phyloP scores from a whole-genome alignment of 2,113 vertebrate species.

The Anhinga anhinga region DNA sequence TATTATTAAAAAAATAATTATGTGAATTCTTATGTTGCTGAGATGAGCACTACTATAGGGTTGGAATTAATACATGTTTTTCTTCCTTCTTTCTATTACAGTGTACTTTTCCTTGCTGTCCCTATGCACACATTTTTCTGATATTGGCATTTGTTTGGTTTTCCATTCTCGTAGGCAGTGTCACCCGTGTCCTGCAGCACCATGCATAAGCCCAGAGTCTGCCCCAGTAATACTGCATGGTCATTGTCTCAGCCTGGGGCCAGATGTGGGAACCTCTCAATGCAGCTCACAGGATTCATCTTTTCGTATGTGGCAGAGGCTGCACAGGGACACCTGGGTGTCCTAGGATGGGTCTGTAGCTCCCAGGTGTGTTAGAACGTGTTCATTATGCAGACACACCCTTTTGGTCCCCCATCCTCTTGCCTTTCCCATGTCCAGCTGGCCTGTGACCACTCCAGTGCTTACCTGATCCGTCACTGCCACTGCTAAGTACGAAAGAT shows the following conservation, averaged over 20 bases:
- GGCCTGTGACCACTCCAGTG: neutral
- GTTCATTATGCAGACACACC: neutral
- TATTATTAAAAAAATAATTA: slow-evolving; percentile 27
- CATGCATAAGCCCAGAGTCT: neutral
- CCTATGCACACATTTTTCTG: neutral
- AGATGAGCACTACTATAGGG: neutral
- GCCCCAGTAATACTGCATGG: no score
- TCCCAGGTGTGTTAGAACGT: neutral
- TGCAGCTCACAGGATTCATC: neutral
- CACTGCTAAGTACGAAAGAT: neutral
- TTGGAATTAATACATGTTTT: neutral
- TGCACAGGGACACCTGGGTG: neutral
- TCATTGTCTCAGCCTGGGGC: neutral
- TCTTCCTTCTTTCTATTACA: neutral
- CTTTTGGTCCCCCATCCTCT: neutral
- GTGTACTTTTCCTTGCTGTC: neutral
- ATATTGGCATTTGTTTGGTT: neutral
- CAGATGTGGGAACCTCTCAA: neutral
- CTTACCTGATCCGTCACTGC: neutral
- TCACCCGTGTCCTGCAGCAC: neutral
- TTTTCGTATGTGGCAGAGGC: accelerated
- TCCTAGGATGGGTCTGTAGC: neutral
- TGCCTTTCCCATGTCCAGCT: neutral
- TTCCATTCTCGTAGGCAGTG: neutral
- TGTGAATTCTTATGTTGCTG: neutral